Percentiles rank a stretch among this genome's conserved stretches.
Conservation (phyloP, 2,888 invertebrate genomes). For the Ptilodon capucinus region DNA sequence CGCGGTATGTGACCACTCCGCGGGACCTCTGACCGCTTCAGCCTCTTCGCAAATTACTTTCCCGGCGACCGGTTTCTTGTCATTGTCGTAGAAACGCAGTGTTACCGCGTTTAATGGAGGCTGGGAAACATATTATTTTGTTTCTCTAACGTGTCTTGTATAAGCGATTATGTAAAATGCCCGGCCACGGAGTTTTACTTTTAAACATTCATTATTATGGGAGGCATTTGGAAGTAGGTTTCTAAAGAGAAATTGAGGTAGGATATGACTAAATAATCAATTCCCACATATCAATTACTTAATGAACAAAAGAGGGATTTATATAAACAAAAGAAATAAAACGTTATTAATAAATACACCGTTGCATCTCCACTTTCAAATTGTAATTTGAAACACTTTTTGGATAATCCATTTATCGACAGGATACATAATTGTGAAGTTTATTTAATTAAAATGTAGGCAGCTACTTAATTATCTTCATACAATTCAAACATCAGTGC, state of each 20-base stretch:
- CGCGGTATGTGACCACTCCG: background rate
- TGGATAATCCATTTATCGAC: background rate
- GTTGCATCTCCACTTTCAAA: background rate
- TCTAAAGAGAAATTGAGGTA: too few relatives aligned
- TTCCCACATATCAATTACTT: too few relatives aligned
- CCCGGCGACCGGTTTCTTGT: slow-evolving; percentile 21
- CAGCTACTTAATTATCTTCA: background rate
- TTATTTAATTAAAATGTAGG: background rate
- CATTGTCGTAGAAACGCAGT: slow-evolving; percentile 15
- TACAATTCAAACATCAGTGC: too few relatives aligned
- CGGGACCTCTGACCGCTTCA: background rate
- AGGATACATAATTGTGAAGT: background rate
- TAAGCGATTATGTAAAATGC: background rate
- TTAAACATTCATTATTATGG: too few relatives aligned
- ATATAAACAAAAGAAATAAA: too few relatives aligned
- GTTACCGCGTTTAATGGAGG: slow-evolving; percentile 5
- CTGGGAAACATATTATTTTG: background rate
- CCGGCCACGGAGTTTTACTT: background rate
- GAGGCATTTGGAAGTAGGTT: too few relatives aligned
- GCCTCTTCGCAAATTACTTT: slow-evolving; percentile 15
- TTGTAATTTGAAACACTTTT: background rate
- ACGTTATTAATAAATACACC: background rate
- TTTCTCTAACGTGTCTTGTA: background rate
- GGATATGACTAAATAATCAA: too few relatives aligned
- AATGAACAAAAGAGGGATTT: too few relatives aligned